Percentiles rank a stretch among this genome's conserved stretches.
These are phyloP conservation scores for Echinometra lucunter DNA, from an alignment of 53 echinoderm and acorn worm species.

Conservation along the genomic window DNA sequence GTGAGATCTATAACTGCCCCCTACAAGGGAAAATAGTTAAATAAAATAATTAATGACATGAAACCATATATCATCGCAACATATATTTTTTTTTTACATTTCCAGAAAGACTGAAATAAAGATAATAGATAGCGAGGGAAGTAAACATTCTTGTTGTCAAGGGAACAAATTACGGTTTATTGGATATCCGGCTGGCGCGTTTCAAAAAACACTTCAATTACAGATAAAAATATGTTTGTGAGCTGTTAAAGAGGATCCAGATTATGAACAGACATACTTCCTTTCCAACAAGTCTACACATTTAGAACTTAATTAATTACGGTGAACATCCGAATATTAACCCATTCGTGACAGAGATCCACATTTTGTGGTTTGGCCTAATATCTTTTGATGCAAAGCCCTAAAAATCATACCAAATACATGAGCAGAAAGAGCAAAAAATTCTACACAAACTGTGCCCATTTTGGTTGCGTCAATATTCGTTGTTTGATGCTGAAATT, in stretches of 20 bases:
- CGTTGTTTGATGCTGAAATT: too few relatives aligned
- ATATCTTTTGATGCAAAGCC: too few relatives aligned
- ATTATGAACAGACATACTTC: too few relatives aligned
- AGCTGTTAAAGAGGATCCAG: background rate
- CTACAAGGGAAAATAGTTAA: too few relatives aligned
- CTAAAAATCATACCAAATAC: too few relatives aligned
- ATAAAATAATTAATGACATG: background rate
- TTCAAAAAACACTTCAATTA: conserved; percentile 24
- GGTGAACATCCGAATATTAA: background rate
- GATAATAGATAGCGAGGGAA: background rate
- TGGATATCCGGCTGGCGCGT: conserved; percentile 10
- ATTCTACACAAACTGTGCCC: too few relatives aligned
- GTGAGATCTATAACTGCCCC: background rate
- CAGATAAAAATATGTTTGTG: background rate
- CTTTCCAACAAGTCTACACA: background rate
- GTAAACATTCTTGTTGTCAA: background rate
- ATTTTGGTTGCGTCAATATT: too few relatives aligned
- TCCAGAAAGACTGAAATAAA: background rate
- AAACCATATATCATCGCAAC: background rate
- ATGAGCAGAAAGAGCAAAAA: too few relatives aligned
- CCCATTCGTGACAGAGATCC: too few relatives aligned
- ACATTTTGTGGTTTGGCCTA: too few relatives aligned
- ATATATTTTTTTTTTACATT: too few relatives aligned
- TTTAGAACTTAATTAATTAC: background rate
- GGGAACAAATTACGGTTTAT: conserved; percentile 16